These are phyloP conservation scores for Phocides pigmalion DNA, from an alignment of 1,140 invertebrate species.

Conservation along the genomic window DNA sequence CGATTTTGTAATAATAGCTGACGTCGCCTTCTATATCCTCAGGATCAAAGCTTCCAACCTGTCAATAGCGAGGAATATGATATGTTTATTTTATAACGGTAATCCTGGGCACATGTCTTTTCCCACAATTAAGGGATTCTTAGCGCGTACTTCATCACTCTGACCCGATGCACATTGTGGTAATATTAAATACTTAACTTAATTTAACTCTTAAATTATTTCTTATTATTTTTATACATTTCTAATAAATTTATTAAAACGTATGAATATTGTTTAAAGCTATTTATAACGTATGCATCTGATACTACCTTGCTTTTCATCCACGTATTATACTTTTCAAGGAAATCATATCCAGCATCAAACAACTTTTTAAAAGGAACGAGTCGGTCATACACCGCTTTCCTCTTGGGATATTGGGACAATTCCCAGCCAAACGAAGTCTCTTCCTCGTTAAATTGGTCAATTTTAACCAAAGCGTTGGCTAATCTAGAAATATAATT, in stretches of 20 bases:
- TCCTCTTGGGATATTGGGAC: slow-evolving; percentile 94
- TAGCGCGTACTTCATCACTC: no score
- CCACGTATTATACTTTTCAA: slow-evolving; percentile 93
- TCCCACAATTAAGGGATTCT: no score
- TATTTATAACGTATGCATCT: no score
- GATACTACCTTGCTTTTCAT: slow-evolving; percentile 90
- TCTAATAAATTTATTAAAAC: no score
- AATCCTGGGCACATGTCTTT: no score
- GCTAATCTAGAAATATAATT: slow-evolving; percentile 72
- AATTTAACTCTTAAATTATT: no score
- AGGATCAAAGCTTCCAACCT: slow-evolving; percentile 93
- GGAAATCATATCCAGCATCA: slow-evolving; percentile 93
- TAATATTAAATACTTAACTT: no score
- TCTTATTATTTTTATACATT: no score
- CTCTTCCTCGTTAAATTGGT: slow-evolving; percentile 97
- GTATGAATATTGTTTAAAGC: no score
- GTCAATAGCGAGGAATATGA: background rate
- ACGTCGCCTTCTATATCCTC: slow-evolving; percentile 95
- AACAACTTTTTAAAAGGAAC: slow-evolving; percentile 95
- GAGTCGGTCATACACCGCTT: slow-evolving; percentile 89
- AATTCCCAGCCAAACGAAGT: slow-evolving; percentile 94
- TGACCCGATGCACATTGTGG: no score
- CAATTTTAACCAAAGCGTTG: slow-evolving; percentile 91
- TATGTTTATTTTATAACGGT: no score
- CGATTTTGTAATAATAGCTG: slow-evolving; percentile 90